These are phyloP conservation scores for Toxotes lorentzi DNA, from an alignment of 2,797 vertebrate species.

Conservation along the genomic window DNA sequence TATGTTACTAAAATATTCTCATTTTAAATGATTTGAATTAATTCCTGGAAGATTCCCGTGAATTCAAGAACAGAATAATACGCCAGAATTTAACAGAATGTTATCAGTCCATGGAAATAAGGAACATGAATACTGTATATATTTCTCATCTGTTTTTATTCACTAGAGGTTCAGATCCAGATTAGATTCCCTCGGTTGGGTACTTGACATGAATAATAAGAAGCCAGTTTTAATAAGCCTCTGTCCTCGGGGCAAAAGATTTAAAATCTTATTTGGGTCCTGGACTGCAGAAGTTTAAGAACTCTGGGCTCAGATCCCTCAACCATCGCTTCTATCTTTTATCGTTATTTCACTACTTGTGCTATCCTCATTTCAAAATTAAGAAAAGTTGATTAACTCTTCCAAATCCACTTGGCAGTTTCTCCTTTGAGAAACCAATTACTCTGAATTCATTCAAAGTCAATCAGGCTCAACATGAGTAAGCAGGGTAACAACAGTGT, in stretches of 20 bases:
- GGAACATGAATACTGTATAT: constrained; percentile 28
- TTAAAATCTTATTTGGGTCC: constrained; percentile 12
- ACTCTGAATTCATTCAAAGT: constrained; percentile 52
- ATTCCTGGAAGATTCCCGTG: neutral
- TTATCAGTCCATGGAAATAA: constrained; percentile 6
- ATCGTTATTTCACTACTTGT: constrained; percentile 13
- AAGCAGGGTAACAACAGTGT: neutral
- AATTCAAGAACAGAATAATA: neutral
- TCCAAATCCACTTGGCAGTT: constrained; percentile 46
- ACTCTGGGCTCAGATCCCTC: constrained; percentile 24
- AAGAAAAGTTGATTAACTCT: constrained; percentile 55
- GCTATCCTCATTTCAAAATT: constrained; percentile 27
- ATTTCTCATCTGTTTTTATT: constrained; percentile 12
- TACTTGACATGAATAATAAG: constrained; percentile 41
- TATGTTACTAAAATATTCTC: neutral
- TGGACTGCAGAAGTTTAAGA: constrained; percentile 8
- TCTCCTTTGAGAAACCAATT: constrained; percentile 58
- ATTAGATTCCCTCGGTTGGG: neutral
- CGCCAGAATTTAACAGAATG: neutral
- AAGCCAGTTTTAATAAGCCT: constrained; percentile 40
- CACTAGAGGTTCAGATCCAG: constrained; percentile 7
- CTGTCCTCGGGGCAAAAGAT: neutral
- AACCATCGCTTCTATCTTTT: neutral
- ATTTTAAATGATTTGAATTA: neutral
- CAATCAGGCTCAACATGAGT: constrained; percentile 6